Base-by-base conservation (phyloP, 2,113 vertebrate species). In the Athene noctua region DNA sequence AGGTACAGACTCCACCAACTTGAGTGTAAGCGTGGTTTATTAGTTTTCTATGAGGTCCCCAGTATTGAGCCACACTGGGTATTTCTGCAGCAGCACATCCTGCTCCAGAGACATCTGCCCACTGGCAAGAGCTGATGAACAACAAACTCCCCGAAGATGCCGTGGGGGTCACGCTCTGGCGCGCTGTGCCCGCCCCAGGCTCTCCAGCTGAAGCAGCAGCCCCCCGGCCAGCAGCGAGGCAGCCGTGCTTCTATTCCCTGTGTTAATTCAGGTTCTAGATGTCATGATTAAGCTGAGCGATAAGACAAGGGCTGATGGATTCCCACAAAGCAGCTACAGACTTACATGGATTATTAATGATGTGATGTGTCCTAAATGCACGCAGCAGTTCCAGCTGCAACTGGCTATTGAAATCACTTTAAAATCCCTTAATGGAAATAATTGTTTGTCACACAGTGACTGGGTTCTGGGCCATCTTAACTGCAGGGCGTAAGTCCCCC, bases 391-490 rank as follows among this genome's bases (percentile, higher is more conserved):
- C 68, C 68, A 73, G 80, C 2, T 52, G 70, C 84, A 79, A 90
- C 87, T 54, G 90, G 71, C 25, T 47, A n/a, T 2, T 36, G 92
- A 62, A 73, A 96, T 95, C 90, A 80, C 71, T 88, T 71, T 9
- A 34, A 73, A 96, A 88, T 47, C 82, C 72, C 92, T 67, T 88
- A 46, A 88, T 90, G 94, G 90, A 40, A 95, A 78, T 95, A 96
- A 95, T 67, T 77, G 71, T 49, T 65, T 96, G 93, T 88, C 96
- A 86, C 3, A 18, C 17, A 58, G 58, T 14, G 82, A 88, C 20
- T 0, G 2, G 0, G 1, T 44, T 46, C 84, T 3, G 15, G 74
- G 94, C 34, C 4, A 1, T n/a, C 47, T 46, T n/a, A 27, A 16
- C 81, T 10, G 3, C 55, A 26, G 90, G 90, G 75, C 59, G 55